phyloP scores from a whole-genome alignment of 2,797 vertebrate genomes.

The Centroberyx gerrardi region DNA sequence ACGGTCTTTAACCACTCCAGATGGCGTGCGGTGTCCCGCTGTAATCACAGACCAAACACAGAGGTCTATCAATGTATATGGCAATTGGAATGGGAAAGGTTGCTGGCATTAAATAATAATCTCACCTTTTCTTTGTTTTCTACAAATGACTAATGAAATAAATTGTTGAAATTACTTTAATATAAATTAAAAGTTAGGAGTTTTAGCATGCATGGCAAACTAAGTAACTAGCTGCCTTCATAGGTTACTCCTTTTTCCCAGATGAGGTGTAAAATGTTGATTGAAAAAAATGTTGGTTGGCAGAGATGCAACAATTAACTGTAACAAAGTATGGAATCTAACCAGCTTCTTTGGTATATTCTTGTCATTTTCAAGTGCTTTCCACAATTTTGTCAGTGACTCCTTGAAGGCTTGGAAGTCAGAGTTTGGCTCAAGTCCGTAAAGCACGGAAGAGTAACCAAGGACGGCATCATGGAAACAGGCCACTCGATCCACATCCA shows the following conservation, averaged over 20 bases:
- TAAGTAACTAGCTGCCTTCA: too few relatives aligned
- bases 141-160: neutral
- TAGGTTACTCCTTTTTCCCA: too few relatives aligned
- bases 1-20: conserved; percentile 89
- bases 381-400: conserved; percentile 88
- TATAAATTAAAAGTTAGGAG: too few relatives aligned
- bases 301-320: too few relatives aligned
- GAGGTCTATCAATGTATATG: conserved; percentile 66
- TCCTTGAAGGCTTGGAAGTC: conserved; percentile 82
- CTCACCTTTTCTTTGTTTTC: neutral
- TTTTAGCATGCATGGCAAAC: neutral
- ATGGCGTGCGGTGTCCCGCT: conserved; percentile 62
- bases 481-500: conserved; percentile 92
- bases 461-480: conserved; percentile 92
- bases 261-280: too few relatives aligned
- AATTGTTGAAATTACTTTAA: neutral
- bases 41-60: conserved; percentile 65
- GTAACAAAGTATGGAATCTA: conserved; percentile 42
- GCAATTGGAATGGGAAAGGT: too few relatives aligned
- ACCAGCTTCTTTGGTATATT: conserved; percentile 90
- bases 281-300: too few relatives aligned
- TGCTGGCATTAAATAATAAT: too few relatives aligned
- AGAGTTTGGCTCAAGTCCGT: conserved; percentile 80
- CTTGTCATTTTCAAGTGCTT: conserved; percentile 89
- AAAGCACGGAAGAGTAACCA: conserved; percentile 90